phyloP scores from a whole-genome alignment of 2,113 vertebrate genomes.

The Chamaetylas fuelleborni region DNA sequence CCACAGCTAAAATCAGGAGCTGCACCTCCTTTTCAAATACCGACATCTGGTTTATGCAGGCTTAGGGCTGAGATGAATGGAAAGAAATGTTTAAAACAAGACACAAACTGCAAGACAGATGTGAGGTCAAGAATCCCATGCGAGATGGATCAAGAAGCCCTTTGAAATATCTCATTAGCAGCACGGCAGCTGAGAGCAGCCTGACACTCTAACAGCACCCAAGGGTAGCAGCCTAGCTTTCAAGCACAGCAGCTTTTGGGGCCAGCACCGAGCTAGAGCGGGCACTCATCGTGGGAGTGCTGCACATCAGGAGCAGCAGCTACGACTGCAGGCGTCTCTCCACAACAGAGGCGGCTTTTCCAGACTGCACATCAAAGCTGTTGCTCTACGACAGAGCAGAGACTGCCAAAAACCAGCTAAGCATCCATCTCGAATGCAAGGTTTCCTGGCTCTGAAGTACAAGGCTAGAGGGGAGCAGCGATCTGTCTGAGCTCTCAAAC shows the following conservation, averaged over 20 bases:
- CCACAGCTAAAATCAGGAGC: not conserved
- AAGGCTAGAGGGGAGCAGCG: not conserved
- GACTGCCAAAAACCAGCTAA: not conserved
- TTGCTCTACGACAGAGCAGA: rapidly evolving
- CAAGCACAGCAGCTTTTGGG: rapidly evolving
- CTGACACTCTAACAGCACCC: not conserved
- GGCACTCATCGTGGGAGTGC: not conserved
- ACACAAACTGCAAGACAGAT: not conserved
- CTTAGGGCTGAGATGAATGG: not conserved
- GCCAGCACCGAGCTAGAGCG: rapidly evolving
- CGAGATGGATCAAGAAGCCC: not conserved
- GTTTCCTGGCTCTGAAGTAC: not conserved
- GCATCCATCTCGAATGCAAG: not conserved
- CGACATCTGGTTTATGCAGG: not conserved
- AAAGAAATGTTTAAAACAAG: slow-evolving; percentile 5
- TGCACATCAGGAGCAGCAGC: not conserved
- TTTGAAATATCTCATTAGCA: slow-evolving; percentile 15
- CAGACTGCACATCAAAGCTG: not conserved
- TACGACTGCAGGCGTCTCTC: not conserved
- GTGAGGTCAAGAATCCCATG: not conserved
- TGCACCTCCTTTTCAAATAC: not conserved
- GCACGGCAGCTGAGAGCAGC: not conserved
- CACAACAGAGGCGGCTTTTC: not conserved
- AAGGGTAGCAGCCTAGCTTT: not conserved
- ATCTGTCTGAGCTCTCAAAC: not conserved